Evolutionary conservation across 2,888 invertebrate genomes (phyloP), one percentile per base, ranked within the genome.

Genomic region (Parnassius glacialis): DNA sequence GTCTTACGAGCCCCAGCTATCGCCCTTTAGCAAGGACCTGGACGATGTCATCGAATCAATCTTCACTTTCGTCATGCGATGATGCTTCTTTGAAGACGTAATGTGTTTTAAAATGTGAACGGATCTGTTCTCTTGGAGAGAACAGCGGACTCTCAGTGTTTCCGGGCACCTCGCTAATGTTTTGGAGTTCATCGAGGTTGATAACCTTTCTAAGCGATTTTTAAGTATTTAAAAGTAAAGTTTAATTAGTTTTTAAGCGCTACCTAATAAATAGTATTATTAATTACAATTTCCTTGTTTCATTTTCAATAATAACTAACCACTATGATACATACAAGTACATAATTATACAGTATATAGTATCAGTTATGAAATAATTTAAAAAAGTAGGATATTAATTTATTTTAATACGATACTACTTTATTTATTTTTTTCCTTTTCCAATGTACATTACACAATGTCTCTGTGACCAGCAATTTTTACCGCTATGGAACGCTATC

Each of bases 11-110:
- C 84, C 85, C 9, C 90, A 90, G 63, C 77, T 90, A 20, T 91
- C 90, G 0, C 90, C 90, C 0, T 90, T 91, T 78, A 89, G 88
- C 78, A 89, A 85, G 68, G 87, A 90, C 43, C 68, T 91, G 78
- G 90, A 91, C 72, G 90, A 90, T 67, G 86, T 90, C 64, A 87
- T 91, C 64, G 90, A 91, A 62, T 88, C 89, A 0, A 86, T 91
- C 72, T 91, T 91, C 75, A 78, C 85, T 10, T 91, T 91, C 65
- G 90, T 90, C 62, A 90, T 89, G 87, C 90, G 90, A 64, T 90
- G 90, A 86, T 64, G 2, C 3, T 34, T 50, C 41, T 11, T 9
- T 41, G 42, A 55, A 52, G 47, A 12, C 59, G 42, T 34, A 57
- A 69, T 65, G 61, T 65, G 57, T 59, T 57, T 54, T 16, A 55